Percentiles rank a stretch among this genome's conserved stretches.
These are phyloP conservation scores for Lycaena phlaeas DNA, from an alignment of 2,888 invertebrate species.

Conservation along the genomic window DNA sequence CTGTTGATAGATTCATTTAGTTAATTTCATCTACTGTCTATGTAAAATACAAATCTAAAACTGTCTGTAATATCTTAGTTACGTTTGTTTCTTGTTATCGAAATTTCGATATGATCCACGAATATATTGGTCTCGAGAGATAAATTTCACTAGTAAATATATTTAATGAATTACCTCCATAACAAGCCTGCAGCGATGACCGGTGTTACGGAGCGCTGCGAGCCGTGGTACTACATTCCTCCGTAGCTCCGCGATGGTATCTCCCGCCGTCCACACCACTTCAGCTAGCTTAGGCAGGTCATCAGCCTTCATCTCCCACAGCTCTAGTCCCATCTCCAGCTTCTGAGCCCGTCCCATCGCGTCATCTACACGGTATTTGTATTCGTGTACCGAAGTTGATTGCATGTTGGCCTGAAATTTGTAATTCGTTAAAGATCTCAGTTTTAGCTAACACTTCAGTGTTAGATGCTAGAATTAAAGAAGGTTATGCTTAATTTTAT, in stretches of 20 bases:
- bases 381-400: constrained; percentile 53
- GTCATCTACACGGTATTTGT: constrained; percentile 48
- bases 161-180: constrained; percentile 35
- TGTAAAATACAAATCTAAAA: too few species aligned
- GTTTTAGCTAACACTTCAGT: too few species aligned
- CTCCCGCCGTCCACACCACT: constrained; percentile 58
- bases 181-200: constrained; percentile 42
- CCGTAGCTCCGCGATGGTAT: constrained; percentile 61
- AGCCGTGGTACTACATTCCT: constrained; percentile 49
- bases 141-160: background rate
- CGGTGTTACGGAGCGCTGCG: constrained; percentile 35
- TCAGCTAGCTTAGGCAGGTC: constrained; percentile 59
- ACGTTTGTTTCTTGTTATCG: too few species aligned
- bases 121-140: background rate
- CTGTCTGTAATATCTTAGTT: too few species aligned
- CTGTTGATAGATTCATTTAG: constrained; percentile 24
- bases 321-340: constrained; percentile 32
- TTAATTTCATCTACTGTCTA: too few species aligned
- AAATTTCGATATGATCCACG: too few species aligned
- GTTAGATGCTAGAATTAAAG: too few species aligned
- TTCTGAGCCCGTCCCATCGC: constrained; percentile 32
- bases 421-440: too few species aligned
- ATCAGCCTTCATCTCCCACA: constrained; percentile 49
- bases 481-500: too few species aligned
- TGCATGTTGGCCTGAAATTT: constrained; percentile 53